Conservation (phyloP, 2,113 vertebrate species). For the Cranoglanis bouderius region DNA sequence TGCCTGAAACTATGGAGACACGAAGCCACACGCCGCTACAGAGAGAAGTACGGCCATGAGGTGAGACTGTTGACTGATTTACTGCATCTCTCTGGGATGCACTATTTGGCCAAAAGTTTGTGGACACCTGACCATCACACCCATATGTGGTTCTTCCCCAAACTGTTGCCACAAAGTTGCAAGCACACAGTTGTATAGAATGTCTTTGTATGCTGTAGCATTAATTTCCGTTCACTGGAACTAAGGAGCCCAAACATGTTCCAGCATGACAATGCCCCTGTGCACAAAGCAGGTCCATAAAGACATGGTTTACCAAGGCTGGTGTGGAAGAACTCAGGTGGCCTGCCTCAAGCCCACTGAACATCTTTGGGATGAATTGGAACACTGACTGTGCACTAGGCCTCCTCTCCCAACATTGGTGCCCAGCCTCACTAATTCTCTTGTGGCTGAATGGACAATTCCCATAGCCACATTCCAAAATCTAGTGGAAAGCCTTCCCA, state of each 20-base stretch:
- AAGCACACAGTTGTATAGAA: not conserved
- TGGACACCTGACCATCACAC: not conserved
- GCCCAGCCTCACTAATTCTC: not conserved
- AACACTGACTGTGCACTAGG: not conserved
- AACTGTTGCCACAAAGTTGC: not conserved
- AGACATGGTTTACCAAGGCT: no score
- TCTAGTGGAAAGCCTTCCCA: not conserved
- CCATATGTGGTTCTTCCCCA: not conserved
- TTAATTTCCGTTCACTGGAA: not conserved
- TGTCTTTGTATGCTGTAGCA: not conserved
- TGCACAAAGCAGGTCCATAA: not conserved
- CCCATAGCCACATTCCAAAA: not conserved
- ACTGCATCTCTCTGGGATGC: not conserved
- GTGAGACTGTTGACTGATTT: slow-evolving; percentile 64
- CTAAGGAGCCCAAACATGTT: not conserved
- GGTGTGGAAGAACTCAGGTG: not conserved
- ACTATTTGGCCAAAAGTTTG: not conserved
- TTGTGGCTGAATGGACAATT: not conserved
- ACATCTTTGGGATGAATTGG: not conserved
- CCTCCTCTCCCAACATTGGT: not conserved
- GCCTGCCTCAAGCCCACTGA: not conserved
- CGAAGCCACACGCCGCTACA: slow-evolving; percentile 79
- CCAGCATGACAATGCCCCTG: not conserved
- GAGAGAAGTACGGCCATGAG: slow-evolving; percentile 77
- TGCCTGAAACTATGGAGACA: slow-evolving; percentile 93